Conservation (phyloP, 1,140 invertebrate species). For the Drosophila mauritiana region DNA sequence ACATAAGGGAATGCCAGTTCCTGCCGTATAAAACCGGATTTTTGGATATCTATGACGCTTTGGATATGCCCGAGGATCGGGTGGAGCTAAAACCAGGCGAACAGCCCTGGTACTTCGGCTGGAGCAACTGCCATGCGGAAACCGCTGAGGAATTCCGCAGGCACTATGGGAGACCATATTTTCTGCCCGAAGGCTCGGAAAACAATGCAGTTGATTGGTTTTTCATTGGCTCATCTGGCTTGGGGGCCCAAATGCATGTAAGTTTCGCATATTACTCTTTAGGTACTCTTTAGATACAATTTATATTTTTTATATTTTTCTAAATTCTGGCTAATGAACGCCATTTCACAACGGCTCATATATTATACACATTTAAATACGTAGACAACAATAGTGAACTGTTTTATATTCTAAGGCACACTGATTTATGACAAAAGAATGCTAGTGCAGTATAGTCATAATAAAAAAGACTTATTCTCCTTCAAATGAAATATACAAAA, state of each 20-base stretch:
- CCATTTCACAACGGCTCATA: too few species aligned
- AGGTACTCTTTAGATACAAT: too few species aligned
- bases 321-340: too few species aligned
- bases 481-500: too few species aligned
- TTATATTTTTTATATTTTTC: too few species aligned
- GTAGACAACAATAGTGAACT: too few species aligned
- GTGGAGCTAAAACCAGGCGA: constrained; percentile 87
- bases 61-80: constrained; percentile 90
- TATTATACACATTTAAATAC: too few species aligned
- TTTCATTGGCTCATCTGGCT: constrained; percentile 96
- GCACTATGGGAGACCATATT: constrained; percentile 94
- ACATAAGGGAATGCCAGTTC: constrained; percentile 91
- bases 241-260: constrained; percentile 97
- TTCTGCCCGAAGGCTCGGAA: constrained; percentile 93
- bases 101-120: constrained; percentile 94
- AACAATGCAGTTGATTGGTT: constrained; percentile 96
- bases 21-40: constrained; percentile 95
- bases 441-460: too few species aligned
- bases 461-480: too few species aligned
- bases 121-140: constrained; percentile 95
- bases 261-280: constrained; percentile 44
- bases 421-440: too few species aligned
- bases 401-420: too few species aligned
- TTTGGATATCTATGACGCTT: constrained; percentile 89
- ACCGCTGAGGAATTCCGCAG: constrained; percentile 90